phyloP scores from a whole-genome alignment of 2,888 invertebrate genomes.

The Phalera bucephala region DNA sequence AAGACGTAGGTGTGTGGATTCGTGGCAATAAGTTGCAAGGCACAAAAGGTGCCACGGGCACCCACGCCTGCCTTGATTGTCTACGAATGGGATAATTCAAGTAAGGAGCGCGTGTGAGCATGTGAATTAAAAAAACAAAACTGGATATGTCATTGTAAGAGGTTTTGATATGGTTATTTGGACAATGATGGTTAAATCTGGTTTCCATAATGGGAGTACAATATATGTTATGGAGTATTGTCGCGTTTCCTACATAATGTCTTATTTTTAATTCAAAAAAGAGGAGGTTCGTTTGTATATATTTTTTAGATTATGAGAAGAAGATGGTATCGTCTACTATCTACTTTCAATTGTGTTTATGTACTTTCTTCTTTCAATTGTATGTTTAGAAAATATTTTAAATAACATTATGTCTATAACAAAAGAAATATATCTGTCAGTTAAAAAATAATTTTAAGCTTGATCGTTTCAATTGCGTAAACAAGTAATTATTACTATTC shows the following conservation, averaged over 20 bases:
- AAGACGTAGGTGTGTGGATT: constrained; percentile 52
- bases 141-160: constrained; percentile 7
- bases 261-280: too few relatives aligned
- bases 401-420: too few relatives aligned
- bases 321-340: too few relatives aligned
- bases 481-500: too few relatives aligned
- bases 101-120: constrained; percentile 31
- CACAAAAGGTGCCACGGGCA: constrained; percentile 55
- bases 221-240: neutral
- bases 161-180: constrained; percentile 4
- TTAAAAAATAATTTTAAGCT: too few relatives aligned
- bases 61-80: constrained; percentile 60
- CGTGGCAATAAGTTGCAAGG: constrained; percentile 58
- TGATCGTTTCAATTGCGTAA: too few relatives aligned
- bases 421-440: too few relatives aligned
- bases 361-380: too few relatives aligned
- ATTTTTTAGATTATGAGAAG: too few relatives aligned
- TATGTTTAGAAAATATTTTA: too few relatives aligned
- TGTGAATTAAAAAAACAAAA: constrained; percentile 30
- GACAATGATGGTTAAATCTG: neutral
- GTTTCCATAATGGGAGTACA: constrained; percentile 2
- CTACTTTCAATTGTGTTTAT: too few relatives aligned
- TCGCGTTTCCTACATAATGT: neutral
- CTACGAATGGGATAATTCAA: constrained; percentile 49
- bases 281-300: too few relatives aligned